phyloP scores from a whole-genome alignment of 2,113 vertebrate genomes.

The Phylloscopus trochilus region DNA sequence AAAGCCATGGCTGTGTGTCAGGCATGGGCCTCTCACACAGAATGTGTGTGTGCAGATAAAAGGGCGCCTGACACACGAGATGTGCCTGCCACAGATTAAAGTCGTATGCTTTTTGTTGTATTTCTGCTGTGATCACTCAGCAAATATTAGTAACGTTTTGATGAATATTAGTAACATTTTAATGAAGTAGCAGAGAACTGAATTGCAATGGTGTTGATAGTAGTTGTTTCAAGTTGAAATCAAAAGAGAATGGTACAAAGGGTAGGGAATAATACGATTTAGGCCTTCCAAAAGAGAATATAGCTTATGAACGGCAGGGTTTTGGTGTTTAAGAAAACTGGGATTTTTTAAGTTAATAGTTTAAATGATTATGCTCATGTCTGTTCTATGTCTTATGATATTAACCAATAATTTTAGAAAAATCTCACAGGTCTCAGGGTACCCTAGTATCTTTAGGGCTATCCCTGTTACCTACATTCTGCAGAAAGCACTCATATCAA shows the following conservation, averaged over 20 bases:
- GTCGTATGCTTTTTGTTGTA: accelerated
- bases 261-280: neutral
- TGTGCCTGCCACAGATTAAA: neutral
- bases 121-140: constrained; percentile 3
- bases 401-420: neutral
- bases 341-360: neutral
- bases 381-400: neutral
- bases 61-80: neutral
- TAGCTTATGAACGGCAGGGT: neutral
- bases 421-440: neutral
- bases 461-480: neutral
- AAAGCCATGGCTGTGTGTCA: constrained; percentile 36
- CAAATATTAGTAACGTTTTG: constrained; percentile 10
- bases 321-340: neutral
- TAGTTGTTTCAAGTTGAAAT: neutral
- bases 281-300: neutral
- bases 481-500: neutral
- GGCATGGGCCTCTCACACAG: neutral
- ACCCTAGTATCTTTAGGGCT: neutral
- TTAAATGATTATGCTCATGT: neutral
- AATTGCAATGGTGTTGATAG: neutral
- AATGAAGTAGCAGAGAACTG: neutral
- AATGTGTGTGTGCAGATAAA: constrained; percentile 8
- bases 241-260: neutral
- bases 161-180: neutral